phyloP scores from a whole-genome alignment of 2,888 invertebrate genomes.

The Drosophila borealis region DNA sequence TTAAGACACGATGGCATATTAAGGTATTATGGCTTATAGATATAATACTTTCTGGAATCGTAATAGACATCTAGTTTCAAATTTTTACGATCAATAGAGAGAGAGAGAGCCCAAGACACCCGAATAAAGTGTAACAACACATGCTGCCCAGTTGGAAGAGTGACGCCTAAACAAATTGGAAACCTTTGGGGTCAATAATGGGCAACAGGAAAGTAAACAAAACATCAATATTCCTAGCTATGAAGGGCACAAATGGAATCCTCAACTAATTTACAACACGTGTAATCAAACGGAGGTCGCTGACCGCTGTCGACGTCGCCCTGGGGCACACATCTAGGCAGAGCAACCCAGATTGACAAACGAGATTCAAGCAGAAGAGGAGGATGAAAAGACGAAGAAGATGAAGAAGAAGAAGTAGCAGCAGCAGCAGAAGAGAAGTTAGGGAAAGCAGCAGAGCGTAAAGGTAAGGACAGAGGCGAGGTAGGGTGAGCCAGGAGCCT shows the following conservation, averaged over 20 bases:
- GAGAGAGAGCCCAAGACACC: not conserved
- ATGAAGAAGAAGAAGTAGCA: conserved; percentile 2
- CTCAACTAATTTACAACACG: conserved; percentile 80
- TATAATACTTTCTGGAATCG: not conserved
- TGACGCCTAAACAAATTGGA: conserved; percentile 39
- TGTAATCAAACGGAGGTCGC: conserved; percentile 71
- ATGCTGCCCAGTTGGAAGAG: not conserved
- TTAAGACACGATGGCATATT: too few relatives aligned
- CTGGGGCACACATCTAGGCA: conserved; percentile 58
- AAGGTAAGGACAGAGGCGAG: conserved; percentile 62
- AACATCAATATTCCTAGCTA: conserved; percentile 57
- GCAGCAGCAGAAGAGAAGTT: conserved; percentile 29
- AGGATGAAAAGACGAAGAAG: conserved; percentile 7
- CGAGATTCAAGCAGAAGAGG: conserved; percentile 60
- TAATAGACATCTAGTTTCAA: not conserved
- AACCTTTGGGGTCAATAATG: conserved; percentile 7
- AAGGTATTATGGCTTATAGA: too few relatives aligned
- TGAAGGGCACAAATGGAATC: conserved; percentile 41
- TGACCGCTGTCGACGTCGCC: conserved; percentile 56
- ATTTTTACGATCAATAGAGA: not conserved
- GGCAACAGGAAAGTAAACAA: conserved; percentile 49
- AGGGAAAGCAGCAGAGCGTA: conserved; percentile 64
- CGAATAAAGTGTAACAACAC: not conserved
- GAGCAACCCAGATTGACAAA: conserved; percentile 73
- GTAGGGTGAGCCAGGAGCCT: conserved; percentile 34